Base-by-base conservation (phyloP, 2,797 vertebrate genomes). In the Dipus sagitta region DNA sequence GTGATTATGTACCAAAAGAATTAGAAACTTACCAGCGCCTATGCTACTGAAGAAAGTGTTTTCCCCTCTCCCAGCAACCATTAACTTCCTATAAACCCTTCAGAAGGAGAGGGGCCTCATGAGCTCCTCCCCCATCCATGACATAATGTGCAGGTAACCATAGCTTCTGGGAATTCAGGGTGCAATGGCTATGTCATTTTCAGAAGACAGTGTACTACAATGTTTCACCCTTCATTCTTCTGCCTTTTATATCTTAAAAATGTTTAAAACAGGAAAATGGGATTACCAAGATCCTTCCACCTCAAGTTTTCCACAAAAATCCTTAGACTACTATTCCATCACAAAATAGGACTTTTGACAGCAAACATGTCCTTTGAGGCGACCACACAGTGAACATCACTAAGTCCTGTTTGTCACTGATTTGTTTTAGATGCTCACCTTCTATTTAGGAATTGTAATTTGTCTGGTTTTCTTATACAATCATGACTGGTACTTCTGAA, bases 191-290 rank as follows among this genome's bases (percentile, higher is more conserved):
- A 38, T 38, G 38, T 38, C 38, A 38, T 38, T 38, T 38, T 38
- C 38, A 38, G 38, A 3, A 38, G 38, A 38, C 38, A 38, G 38
- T 38, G 38, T 38, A 38, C 38, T 38, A 38, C 38, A 38, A 38
- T 38, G 38, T 38, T 38, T 38, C 38, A 38, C 38, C 38, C 38
- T 38, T 38, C 38, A 38, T 38, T 38, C 38, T 38, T 38, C 38
- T 38, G 38, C 3, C 38, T 38, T 38, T 38, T 38, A 6, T 38
- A 38, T 38, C 38, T 38, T 38, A 38, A 64, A 86, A 54, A n/a
- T 90, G 26, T 76, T 71, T 87, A 60, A 91, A 92, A 77, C 42
- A 77, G 74, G 67, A 67, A 91, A 87, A 62, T 60, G 75, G 10
- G 18, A 32, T 20, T 90, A 74, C 20, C 28, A 67, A 87, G 72